Percentiles rank a stretch among this genome's conserved stretches.
phyloP scores from a whole-genome alignment of 2,797 vertebrate species.

The Eulemur mongoz region DNA sequence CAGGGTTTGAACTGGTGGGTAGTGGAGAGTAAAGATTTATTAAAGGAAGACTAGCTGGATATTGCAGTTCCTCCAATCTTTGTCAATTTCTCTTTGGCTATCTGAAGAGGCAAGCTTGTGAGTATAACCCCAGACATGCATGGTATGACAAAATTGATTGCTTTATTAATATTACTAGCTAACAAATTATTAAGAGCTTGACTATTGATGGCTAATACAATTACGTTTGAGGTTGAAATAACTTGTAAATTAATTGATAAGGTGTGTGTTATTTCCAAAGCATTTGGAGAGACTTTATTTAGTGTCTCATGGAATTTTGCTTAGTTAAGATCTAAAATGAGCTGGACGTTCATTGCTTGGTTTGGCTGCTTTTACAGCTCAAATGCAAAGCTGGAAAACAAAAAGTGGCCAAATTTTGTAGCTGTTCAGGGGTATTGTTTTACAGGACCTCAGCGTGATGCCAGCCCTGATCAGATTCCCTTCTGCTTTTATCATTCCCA shows the following conservation, averaged over 20 bases:
- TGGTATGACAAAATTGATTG: neutral
- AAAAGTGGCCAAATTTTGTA: constrained; percentile 62
- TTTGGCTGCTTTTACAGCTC: constrained; percentile 41
- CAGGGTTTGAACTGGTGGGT: neutral
- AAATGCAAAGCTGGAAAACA: constrained; percentile 63
- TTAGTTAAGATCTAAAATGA: constrained; percentile 52
- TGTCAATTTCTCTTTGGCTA: neutral
- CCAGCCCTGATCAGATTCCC: constrained; percentile 57
- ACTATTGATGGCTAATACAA: constrained; percentile 5
- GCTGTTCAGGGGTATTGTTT: constrained; percentile 68
- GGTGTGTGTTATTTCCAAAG: neutral
- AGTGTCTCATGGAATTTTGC: constrained; percentile 23
- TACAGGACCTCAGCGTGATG: constrained; percentile 52
- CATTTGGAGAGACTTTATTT: neutral
- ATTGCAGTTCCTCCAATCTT: neutral
- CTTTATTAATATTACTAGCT: constrained; percentile 19
- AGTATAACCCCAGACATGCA: neutral
- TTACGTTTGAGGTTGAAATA: constrained; percentile 12
- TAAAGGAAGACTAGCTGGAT: neutral
- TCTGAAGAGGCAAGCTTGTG: constrained; percentile 1
- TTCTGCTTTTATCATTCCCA: constrained; percentile 64
- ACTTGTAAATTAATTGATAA: neutral
- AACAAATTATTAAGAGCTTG: neutral
- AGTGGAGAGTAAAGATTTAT: neutral
- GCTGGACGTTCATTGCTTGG: neutral